Base-by-base conservation (phyloP, 2,888 invertebrate genomes). In the Troides aeacus region DNA sequence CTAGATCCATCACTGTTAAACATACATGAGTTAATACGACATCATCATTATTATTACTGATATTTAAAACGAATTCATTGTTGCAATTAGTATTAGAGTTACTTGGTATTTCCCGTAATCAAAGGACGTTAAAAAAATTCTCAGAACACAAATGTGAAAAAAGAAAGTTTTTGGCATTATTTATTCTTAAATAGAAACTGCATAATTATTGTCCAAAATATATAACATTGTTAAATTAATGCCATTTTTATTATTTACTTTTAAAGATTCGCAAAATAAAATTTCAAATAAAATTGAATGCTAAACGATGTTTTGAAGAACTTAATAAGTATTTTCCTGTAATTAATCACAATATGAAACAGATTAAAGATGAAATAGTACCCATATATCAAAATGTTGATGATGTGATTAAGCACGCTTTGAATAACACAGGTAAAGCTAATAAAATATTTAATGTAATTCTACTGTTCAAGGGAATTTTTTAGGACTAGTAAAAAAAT, bases 251-350 rank as follows among this genome's bases (percentile, higher is more conserved):
- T 50, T 50, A 17, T 8, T 57, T 57, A 7, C 18, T 1, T 46
- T 58, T 78, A 80, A 68, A 90, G 89, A 75, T 87, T 0, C 76
- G 88, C 50, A 92, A 90, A 83, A 78, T 92, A 53, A 91, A 86
- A 72, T 90, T 91, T 77, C 84, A 83, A 83, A 77, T 92, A 61
- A 83, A 81, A 74, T 64, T 68, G 0, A 78, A 87, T 70, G 70
- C 79, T 30, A 42, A 57, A 1, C 72, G 79, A 53, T 84, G 82
- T 68, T 73, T 88, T 23, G 68, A 81, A 66, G 77, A 73, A 62
- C 77, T 92, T 17, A 77, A 80, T 10, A 72, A 79, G 70, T 79
- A 84, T 74, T 86, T 91, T 71, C 85, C 89, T 10, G 76, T 92
- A 0, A 57, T 83, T 18, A 78, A 76, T 39, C 83, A 86, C 65